Conservation (phyloP, 2,888 invertebrate genomes). For the Stenodera caucasica region DNA sequence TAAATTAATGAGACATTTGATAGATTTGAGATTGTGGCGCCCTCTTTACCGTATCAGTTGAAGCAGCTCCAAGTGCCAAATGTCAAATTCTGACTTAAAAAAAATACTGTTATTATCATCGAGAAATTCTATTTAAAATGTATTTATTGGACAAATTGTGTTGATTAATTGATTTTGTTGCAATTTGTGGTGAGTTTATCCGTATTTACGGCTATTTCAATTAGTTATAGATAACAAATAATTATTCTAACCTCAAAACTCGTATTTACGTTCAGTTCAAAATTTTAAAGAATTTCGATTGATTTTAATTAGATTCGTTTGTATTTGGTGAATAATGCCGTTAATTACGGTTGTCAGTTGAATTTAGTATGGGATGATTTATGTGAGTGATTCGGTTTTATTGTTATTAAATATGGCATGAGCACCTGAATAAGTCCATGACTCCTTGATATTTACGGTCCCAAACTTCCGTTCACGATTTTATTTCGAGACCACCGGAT, state of each 20-base stretch:
- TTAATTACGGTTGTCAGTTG: no score
- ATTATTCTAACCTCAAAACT: no score
- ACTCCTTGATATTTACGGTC: conserved; percentile 4
- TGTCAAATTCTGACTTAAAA: background rate
- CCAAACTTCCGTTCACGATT: conserved; percentile 3
- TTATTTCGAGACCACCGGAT: conserved; percentile 1
- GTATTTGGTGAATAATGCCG: no score
- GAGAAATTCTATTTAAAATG: background rate
- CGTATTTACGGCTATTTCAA: background rate
- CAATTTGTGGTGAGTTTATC: background rate
- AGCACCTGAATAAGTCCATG: conserved; percentile 5
- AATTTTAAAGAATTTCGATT: no score
- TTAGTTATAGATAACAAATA: background rate
- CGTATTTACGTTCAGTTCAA: no score
- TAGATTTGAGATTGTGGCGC: background rate
- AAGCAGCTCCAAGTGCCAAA: background rate
- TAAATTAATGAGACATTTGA: background rate
- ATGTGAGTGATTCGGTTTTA: no score
- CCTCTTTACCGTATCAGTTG: background rate
- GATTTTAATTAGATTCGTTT: no score
- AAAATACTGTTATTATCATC: background rate
- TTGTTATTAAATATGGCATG: background rate
- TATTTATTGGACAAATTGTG: background rate
- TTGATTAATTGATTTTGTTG: background rate
- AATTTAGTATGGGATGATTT: no score